phyloP scores from a whole-genome alignment of 2,888 invertebrate genomes.

The Melinaea marsaeus region DNA sequence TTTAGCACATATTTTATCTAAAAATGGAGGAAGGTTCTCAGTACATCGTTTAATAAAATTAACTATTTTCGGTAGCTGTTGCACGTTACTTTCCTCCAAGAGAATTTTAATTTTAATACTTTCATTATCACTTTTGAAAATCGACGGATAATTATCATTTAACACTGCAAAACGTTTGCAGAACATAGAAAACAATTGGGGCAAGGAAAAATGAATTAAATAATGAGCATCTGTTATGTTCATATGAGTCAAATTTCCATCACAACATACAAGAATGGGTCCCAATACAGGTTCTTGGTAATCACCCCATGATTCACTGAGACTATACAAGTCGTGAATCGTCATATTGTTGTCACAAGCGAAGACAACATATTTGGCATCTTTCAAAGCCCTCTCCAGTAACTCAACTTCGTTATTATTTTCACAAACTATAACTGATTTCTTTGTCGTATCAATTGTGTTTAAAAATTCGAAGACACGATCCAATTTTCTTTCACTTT shows the following conservation, averaged over 20 bases:
- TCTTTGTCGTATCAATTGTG: slow-evolving; percentile 61
- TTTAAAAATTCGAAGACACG: slow-evolving; percentile 70
- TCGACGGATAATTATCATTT: slow-evolving; percentile 77
- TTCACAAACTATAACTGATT: slow-evolving; percentile 81
- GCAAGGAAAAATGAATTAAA: slow-evolving; percentile 85
- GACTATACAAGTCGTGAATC: slow-evolving; percentile 57
- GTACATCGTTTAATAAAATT: slow-evolving; percentile 76
- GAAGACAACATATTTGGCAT: slow-evolving; percentile 46
- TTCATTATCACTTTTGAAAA: slow-evolving; percentile 47
- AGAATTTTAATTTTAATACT: slow-evolving; percentile 72
- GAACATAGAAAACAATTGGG: slow-evolving; percentile 81
- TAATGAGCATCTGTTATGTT: slow-evolving; percentile 81
- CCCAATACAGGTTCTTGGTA: slow-evolving; percentile 60
- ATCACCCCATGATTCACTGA: slow-evolving; percentile 59
- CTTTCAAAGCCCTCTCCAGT: slow-evolving; percentile 46
- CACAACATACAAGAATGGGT: slow-evolving; percentile 82
- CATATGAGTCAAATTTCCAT: slow-evolving; percentile 79
- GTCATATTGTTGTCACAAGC: slow-evolving; percentile 57
- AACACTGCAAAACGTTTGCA: slow-evolving; percentile 83
- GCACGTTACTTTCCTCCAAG: slow-evolving; percentile 77
- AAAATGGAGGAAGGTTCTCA: slow-evolving; percentile 50
- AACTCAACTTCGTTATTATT: slow-evolving; percentile 74
- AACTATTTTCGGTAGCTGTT: slow-evolving; percentile 80
- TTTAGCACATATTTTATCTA: slow-evolving; percentile 50
- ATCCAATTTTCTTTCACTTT: slow-evolving; percentile 61